These are phyloP conservation scores for Rhorus exstirpatorius DNA, from an alignment of 2,888 invertebrate genomes.

Conservation along the genomic window DNA sequence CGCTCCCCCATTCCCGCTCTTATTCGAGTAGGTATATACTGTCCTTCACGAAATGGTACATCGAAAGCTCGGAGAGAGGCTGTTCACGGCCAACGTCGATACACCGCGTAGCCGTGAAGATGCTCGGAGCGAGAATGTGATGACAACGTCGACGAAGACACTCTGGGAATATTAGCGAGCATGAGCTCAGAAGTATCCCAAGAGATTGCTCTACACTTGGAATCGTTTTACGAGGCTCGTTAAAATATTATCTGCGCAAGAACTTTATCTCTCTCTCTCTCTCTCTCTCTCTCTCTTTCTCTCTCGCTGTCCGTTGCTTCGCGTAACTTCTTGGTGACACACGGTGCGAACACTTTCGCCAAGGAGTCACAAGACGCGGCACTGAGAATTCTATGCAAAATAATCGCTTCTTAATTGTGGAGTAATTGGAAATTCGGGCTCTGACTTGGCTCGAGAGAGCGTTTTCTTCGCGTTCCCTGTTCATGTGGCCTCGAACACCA, in stretches of 20 bases:
- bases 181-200: constrained; percentile 45
- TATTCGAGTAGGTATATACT: constrained; percentile 22
- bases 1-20: constrained; percentile 6
- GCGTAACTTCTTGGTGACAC: constrained; percentile 84
- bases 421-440: constrained; percentile 84
- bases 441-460: constrained; percentile 52
- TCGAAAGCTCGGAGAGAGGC: background rate
- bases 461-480: constrained; percentile 64
- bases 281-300: constrained; percentile 6
- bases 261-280: constrained; percentile 19
- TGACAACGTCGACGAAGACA: constrained; percentile 43
- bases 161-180: constrained; percentile 43
- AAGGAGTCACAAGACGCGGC: constrained; percentile 74
- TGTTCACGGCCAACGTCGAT: background rate
- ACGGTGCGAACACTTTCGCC: constrained; percentile 78
- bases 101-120: constrained; percentile 29
- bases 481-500: constrained; percentile 17
- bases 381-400: constrained; percentile 82
- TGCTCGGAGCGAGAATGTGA: constrained; percentile 47
- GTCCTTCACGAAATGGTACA: constrained; percentile 42
- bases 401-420: constrained; percentile 85
- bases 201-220: constrained; percentile 74
- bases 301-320: constrained; percentile 8
- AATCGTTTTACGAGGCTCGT: constrained; percentile 85
- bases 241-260: constrained; percentile 84